Percentiles rank a stretch among this genome's conserved stretches.
Evolutionary conservation across 2,113 vertebrate species (phyloP).

Genomic region (Oenanthe melanoleuca): DNA sequence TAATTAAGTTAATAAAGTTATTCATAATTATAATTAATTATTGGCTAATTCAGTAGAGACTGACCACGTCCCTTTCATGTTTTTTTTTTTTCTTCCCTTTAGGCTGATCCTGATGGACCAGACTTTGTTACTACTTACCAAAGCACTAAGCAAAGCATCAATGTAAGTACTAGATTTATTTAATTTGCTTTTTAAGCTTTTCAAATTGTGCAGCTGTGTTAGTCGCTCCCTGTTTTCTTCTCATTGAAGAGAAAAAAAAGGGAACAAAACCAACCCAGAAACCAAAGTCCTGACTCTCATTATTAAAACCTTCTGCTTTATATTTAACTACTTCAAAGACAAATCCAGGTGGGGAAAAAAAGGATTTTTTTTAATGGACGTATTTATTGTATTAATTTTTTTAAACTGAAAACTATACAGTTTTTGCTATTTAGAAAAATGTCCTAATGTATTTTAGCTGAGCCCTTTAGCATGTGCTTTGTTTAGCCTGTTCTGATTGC

Average conservation of each 20-base stretch:
- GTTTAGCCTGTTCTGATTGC: not conserved
- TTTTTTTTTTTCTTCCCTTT: not conserved
- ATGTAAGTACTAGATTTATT: slow-evolving; percentile 72
- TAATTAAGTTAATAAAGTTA: not conserved
- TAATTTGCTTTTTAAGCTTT: not conserved
- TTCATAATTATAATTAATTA: not conserved
- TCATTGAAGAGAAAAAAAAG: not conserved
- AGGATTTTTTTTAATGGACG: accelerated
- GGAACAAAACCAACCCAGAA: not conserved
- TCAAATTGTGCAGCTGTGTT: not conserved
- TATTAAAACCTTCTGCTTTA: not conserved
- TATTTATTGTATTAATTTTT: not conserved
- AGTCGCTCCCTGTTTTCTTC: not conserved
- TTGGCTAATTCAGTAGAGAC: not conserved
- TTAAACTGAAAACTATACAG: not conserved
- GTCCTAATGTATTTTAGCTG: not conserved
- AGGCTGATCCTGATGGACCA: slow-evolving; percentile 87
- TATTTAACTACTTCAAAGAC: not conserved
- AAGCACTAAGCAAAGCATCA: slow-evolving; percentile 85
- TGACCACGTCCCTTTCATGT: not conserved
- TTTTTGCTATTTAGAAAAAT: not conserved
- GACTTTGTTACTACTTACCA: slow-evolving; percentile 82
- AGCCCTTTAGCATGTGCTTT: not conserved
- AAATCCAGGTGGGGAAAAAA: not conserved
- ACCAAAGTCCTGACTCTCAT: not conserved